Base-by-base conservation (phyloP, 2,888 invertebrate species). In the Thereva unica region DNA sequence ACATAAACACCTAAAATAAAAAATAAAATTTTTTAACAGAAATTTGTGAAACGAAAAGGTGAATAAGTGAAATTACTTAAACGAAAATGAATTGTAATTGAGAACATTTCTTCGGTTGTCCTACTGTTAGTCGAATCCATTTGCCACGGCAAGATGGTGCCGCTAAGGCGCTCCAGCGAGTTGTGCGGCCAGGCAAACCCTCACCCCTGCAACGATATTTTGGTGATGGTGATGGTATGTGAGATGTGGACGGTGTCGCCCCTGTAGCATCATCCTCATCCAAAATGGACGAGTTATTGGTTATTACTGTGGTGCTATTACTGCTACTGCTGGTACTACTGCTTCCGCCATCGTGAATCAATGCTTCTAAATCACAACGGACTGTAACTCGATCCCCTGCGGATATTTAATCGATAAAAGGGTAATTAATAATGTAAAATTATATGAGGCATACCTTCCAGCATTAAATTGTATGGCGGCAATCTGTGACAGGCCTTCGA, bases 111-210 rank as follows among this genome's bases (percentile, higher is more conserved):
- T 79, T 79, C 65, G 79, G 80, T 71, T 79, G 75, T 1, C 78
- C 80, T 0, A 84, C 77, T 69, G 82, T 82, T 66, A 84, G 77
- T 55, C 93, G 86, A 54, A 90, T 82, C 94, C 94, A 95, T 78
- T 93, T 92, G 45, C 94, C 95, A 75, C 92, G 92, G 80, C 95
- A 95, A 75, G 92, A 91, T 1, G 91, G 90, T n/a, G 89, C 89
- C 54, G 91, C 88, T 41, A 94, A 84, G 42, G 93, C 92, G 73
- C 90, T 90, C 89, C 91, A 95, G 67, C 92, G 85, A 8, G 93
- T 93, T 69, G 88, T 84, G 67, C 89, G 85, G 0, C 87, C 87
- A 40, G 87, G 83, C 3, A 90, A 89, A 0, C 95, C 94, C 78
- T 94, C 93, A 0, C 95, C 95, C 70, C 89, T 88, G 83, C 95